Base-by-base conservation (phyloP, 2,113 vertebrate species). In the Chiloscyllium plagiosum region DNA sequence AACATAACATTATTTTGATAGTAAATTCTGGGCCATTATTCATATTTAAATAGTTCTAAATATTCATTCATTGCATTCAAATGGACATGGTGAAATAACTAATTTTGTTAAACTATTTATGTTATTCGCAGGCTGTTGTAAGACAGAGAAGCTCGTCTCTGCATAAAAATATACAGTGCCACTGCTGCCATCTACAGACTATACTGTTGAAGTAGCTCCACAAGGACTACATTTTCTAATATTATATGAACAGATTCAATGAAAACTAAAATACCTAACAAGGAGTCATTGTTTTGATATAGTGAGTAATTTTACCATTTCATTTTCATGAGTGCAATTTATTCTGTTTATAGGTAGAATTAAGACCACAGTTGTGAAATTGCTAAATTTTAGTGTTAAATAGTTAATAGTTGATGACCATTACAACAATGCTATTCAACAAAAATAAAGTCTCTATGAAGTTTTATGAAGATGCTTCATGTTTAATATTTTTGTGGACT, bases 171-270 rank as follows among this genome's bases (percentile, higher is more conserved):
- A 72, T 42, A 47, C 50, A 95, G 94, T 72, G 94, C 70, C 68
- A 52, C 69, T 95, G 69, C 69, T 95, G 94, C 94, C 94, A 95
- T 33, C 94, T 95, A 95, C 37, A 70, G 94, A 72, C 61, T 26
- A 50, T 50, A 29, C 20, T 50, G 22, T 19, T 47, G 37, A 15
- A 95, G 42, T 42, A 29, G 47, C 69, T 72, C 7, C 66, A 26
- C 52, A 72, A 76, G 42, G 33, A 70, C 66, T 42, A 69, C 4
- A 72, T 15, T 33, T 50, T 95, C 3, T 69, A 69, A 69, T 26
- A 76, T n/a, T 13, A 29, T 76, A 76, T 80, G 76, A 13, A 80
- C 76, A 4, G 10, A 80, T 80, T 80, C 12, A 42, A 13, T 19
- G 37, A 83, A 83, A 20, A 47, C 37, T 19, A 17, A 83, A 42